phyloP scores from a whole-genome alignment of 2,888 invertebrate genomes.

The Dromius quadrimaculatus region DNA sequence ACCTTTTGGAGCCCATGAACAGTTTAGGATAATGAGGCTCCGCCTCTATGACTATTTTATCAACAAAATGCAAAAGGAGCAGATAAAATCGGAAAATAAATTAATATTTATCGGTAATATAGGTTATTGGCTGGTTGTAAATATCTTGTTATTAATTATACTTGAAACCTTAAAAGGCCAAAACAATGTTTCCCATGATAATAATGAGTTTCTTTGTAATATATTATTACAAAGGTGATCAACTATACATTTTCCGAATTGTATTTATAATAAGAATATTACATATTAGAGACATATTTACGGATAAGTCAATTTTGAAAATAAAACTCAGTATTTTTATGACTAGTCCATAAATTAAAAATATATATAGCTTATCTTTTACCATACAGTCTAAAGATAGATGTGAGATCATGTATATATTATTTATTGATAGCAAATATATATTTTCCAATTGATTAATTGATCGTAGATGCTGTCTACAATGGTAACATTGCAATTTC shows the following conservation, averaged over 20 bases:
- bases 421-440: conserved; percentile 20
- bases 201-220: background rate
- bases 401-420: conserved; percentile 20
- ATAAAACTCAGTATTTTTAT: conserved; percentile 21
- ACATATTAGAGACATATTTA: too few species aligned
- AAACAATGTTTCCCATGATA: background rate
- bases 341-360: conserved; percentile 3
- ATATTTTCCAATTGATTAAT: conserved; percentile 21
- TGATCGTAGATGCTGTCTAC: too few species aligned
- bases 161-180: conserved; percentile 9
- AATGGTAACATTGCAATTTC: too few species aligned
- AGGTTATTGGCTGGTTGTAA: background rate
- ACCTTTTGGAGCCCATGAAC: too few species aligned
- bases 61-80: background rate
- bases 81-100: background rate
- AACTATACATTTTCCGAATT: background rate
- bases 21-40: too few species aligned
- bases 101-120: background rate
- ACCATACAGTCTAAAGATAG: too few species aligned
- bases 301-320: too few species aligned
- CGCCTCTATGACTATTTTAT: background rate
- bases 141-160: background rate
- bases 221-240: background rate
- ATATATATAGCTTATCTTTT: background rate
- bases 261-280: background rate